Evolutionary conservation across 2,797 vertebrate species (phyloP), one percentile per base, ranked within the genome.

Genomic region (Danio choprae): DNA sequence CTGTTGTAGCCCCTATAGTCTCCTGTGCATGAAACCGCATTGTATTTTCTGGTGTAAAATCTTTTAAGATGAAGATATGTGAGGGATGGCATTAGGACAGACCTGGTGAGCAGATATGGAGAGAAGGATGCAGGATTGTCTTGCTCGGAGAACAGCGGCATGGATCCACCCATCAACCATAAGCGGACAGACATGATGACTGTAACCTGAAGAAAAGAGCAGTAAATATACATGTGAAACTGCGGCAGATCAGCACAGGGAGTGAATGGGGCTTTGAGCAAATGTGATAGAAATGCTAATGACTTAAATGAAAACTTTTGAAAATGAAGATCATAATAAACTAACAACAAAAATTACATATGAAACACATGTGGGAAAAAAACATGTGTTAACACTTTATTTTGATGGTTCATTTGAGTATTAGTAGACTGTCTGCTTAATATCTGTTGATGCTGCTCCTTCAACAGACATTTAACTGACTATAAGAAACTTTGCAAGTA

Each of bases 51-150:
- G 16, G 46, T 2, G 16, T 15, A 51, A 43, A 7, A 36, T 41
- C 46, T 78, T 64, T 70, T 43, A 59, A 53, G 29, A 51, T 71
- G 51, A 58, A 58, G 51, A 48, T 78, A 20, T 51, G 43, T 67
- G 20, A 80, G 70, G 10, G 5, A 44, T 9, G 59, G 9, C 11
- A 63, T 16, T 62, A 5, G 4, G 84, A 72, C 82, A 53, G 87
- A 97, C 98, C 98, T 99, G 1, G 96, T 98, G 70, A 98, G 94
- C 40, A 97, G 84, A 85, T 95, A 92, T 0, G 96, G 95, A 0
- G 96, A 98, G 92, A 98, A 98, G 4, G 98, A 99, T 73, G 97
- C 96, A 7, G 98, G 98, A 86, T 99, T 99, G 92, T 99, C 98
- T 88, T 99, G 98, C 85, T 99, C 97, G 0, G 97, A 98, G 87